A percentile compares a stretch with the other conserved stretches of the same genome.
These are phyloP conservation scores for Drosophila fungiperda DNA, from an alignment of 2,888 invertebrate genomes.

Conservation along the genomic window DNA sequence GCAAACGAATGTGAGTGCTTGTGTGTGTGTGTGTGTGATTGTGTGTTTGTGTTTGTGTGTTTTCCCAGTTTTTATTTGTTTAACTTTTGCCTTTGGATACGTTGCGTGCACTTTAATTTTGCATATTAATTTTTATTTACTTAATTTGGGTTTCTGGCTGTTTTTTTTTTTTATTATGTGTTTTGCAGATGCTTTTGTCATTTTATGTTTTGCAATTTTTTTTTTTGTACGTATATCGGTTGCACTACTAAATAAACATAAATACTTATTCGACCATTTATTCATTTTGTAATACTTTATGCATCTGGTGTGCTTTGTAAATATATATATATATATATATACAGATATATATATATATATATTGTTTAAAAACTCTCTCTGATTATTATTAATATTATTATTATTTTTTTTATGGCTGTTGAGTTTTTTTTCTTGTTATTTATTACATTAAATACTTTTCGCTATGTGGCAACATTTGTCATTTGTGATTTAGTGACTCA, in stretches of 20 bases:
- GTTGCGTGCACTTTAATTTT: constrained; percentile 31
- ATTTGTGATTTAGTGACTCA: constrained; percentile 67
- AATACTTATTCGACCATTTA: constrained; percentile 43
- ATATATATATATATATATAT: constrained; percentile 1
- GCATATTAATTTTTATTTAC: constrained; percentile 45
- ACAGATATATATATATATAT: constrained; percentile 3
- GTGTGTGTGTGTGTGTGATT: not conserved
- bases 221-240: constrained; percentile 9
- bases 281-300: constrained; percentile 32
- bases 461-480: constrained; percentile 55
- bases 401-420: not conserved
- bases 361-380: constrained; percentile 11
- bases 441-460: constrained; percentile 52
- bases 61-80: constrained; percentile 36
- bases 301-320: constrained; percentile 7
- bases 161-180: constrained; percentile 9
- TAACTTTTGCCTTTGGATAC: constrained; percentile 24
- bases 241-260: constrained; percentile 45
- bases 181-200: constrained; percentile 6
- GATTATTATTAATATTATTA: constrained; percentile 16
- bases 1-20: not conserved
- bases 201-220: not conserved
- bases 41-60: constrained; percentile 12
- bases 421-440: constrained; percentile 40
- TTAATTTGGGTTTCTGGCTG: constrained; percentile 16